phyloP scores from a whole-genome alignment of 2,888 invertebrate species.

The Hecatera dysodea region DNA sequence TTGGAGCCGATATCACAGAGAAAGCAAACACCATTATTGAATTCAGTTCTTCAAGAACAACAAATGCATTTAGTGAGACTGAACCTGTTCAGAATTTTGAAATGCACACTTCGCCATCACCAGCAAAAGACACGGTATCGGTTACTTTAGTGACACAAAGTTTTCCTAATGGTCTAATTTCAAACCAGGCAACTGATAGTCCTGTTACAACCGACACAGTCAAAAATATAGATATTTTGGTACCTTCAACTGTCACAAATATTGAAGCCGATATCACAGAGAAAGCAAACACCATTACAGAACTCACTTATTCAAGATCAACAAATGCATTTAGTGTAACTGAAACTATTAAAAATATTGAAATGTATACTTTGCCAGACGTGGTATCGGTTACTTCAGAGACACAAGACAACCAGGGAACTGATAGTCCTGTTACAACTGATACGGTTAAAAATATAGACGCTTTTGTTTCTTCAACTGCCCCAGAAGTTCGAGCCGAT shows the following conservation, averaged over 20 bases:
- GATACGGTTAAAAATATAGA: not conserved
- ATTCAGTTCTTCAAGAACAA: not conserved
- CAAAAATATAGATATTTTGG: not conserved
- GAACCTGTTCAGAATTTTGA: not conserved
- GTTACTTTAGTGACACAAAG: not conserved
- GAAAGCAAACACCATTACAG: not conserved
- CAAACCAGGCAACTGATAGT: not conserved
- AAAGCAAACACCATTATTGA: not conserved
- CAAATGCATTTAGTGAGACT: not conserved
- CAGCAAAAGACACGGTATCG: too few relatives aligned
- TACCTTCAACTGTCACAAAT: not conserved
- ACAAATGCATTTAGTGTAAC: not conserved
- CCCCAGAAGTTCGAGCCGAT: not conserved
- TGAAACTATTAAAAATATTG: not conserved
- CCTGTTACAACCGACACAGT: not conserved
- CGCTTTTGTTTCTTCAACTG: not conserved
- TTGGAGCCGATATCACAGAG: too few relatives aligned
- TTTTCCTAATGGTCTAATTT: not conserved
- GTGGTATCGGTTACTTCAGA: not conserved
- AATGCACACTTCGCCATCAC: too few relatives aligned
- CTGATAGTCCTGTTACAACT: constrained; percentile 2
- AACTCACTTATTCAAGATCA: not conserved
- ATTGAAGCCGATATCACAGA: not conserved
- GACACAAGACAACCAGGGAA: not conserved
- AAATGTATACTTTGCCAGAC: constrained; percentile 1